Evolutionary conservation across 2,113 vertebrate species (phyloP).

Genomic region (Gobiocypris rarus): DNA sequence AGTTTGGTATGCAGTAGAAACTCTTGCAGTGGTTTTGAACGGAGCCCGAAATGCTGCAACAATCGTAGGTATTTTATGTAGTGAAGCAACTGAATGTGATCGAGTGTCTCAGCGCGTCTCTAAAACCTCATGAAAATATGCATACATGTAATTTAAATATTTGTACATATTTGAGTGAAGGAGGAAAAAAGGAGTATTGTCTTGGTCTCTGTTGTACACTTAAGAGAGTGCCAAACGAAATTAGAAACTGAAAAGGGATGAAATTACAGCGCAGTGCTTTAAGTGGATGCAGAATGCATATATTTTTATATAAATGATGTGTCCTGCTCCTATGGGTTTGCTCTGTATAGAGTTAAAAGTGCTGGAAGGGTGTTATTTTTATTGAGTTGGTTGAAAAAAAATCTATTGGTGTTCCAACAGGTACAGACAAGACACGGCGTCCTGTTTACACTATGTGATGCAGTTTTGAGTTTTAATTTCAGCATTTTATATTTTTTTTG

Average conservation of each 20-base stretch:
- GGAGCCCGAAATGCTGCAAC: slow-evolving; percentile 38
- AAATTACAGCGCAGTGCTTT: not conserved
- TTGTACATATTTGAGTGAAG: slow-evolving; percentile 22
- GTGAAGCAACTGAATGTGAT: slow-evolving; percentile 8
- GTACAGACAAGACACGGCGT: not conserved
- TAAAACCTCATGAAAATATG: slow-evolving; percentile 33
- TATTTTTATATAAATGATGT: slow-evolving; percentile 1
- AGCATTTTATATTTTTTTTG: slow-evolving; percentile 43
- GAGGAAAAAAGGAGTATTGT: not conserved
- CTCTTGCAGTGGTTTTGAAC: not conserved
- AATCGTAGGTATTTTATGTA: slow-evolving; percentile 12
- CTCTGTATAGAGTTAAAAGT: slow-evolving; percentile 22
- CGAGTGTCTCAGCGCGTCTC: not conserved
- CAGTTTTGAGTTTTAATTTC: slow-evolving; percentile 21
- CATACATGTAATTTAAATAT: slow-evolving; percentile 19
- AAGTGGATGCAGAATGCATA: not conserved
- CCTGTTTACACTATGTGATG: slow-evolving; percentile 19
- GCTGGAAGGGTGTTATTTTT: not conserved
- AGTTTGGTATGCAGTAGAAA: slow-evolving; percentile 9
- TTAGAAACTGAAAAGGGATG: not conserved
- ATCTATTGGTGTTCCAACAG: not conserved
- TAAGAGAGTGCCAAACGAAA: slow-evolving; percentile 19
- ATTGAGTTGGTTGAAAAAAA: not conserved
- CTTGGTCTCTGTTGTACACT: slow-evolving; percentile 11
- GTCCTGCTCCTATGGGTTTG: not conserved